Evolutionary conservation across 2,888 invertebrate genomes (phyloP).

Genomic region (Heteropelma amictum): DNA sequence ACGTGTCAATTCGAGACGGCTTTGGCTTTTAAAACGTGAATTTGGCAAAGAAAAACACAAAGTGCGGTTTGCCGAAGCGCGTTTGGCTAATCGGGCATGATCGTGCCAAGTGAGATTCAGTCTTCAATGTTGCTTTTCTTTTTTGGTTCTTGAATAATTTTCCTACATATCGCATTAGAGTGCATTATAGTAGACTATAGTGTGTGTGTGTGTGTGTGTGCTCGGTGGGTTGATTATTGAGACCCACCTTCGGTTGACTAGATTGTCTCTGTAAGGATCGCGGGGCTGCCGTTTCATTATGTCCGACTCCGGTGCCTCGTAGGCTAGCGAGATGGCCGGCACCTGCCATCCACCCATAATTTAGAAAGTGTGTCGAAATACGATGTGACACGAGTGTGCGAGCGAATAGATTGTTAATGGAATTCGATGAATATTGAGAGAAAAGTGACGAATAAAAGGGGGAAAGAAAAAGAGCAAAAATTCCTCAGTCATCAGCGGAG

Average conservation of each 20-base stretch:
- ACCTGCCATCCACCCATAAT: constrained; percentile 82
- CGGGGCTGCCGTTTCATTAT: constrained; percentile 99
- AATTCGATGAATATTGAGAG: no score
- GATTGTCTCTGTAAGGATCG: constrained; percentile 98
- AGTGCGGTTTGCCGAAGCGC: no score
- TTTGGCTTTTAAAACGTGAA: no score
- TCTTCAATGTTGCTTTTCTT: neutral
- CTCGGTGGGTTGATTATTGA: constrained; percentile 75
- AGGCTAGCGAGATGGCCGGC: constrained; percentile 99
- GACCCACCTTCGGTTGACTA: constrained; percentile 98
- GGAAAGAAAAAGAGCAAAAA: constrained; percentile 22
- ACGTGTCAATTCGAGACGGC: no score
- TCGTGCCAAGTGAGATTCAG: no score
- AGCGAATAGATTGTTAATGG: constrained; percentile 52
- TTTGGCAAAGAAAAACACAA: no score
- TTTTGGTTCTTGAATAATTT: constrained; percentile 11
- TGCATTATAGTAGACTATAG: no score
- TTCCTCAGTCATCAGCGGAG: constrained; percentile 22
- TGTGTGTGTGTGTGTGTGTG: no score
- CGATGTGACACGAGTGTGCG: constrained; percentile 51
- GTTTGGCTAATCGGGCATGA: constrained; percentile 14
- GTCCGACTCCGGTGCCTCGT: constrained; percentile 99
- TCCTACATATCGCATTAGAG: constrained; percentile 37
- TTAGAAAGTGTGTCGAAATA: constrained; percentile 65
- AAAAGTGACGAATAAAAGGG: constrained; percentile 46